Conservation (phyloP, 2,888 invertebrate genomes). For the Dasypogon diadema region DNA sequence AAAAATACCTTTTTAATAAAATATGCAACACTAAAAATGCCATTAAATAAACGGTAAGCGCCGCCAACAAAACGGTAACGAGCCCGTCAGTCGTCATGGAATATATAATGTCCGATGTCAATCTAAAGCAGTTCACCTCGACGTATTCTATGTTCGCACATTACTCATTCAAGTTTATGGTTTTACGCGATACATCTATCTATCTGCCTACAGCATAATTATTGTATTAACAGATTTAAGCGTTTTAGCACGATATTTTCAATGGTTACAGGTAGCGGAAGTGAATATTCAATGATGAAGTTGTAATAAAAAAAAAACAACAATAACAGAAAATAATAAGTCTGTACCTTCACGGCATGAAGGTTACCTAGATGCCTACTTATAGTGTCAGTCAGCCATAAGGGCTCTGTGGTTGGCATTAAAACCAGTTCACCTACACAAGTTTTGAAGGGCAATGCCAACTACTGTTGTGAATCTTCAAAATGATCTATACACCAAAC, state of each 20-base stretch:
- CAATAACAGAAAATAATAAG: neutral
- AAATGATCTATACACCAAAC: neutral
- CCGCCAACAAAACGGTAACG: neutral
- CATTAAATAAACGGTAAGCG: neutral
- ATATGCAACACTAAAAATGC: too few species aligned
- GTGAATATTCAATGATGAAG: conserved; percentile 28
- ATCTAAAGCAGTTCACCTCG: conserved; percentile 24
- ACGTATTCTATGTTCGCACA: conserved; percentile 24
- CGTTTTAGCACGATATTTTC: conserved; percentile 36
- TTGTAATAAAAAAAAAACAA: conserved; percentile 35
- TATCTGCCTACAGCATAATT: conserved; percentile 33
- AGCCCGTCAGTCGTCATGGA: neutral
- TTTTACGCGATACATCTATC: neutral
- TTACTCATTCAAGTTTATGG: neutral
- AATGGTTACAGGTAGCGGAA: conserved; percentile 43
- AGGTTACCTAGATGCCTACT: conserved; percentile 4
- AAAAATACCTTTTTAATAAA: too few species aligned
- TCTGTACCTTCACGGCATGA: conserved; percentile 17
- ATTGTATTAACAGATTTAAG: conserved; percentile 11
- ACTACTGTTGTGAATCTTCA: neutral
- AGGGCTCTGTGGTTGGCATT: neutral
- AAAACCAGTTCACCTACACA: neutral
- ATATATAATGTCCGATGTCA: conserved; percentile 14
- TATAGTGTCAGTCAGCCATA: neutral
- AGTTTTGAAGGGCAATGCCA: neutral